Conservation (phyloP, 2,888 invertebrate genomes). For the Augochlorella aurata region DNA sequence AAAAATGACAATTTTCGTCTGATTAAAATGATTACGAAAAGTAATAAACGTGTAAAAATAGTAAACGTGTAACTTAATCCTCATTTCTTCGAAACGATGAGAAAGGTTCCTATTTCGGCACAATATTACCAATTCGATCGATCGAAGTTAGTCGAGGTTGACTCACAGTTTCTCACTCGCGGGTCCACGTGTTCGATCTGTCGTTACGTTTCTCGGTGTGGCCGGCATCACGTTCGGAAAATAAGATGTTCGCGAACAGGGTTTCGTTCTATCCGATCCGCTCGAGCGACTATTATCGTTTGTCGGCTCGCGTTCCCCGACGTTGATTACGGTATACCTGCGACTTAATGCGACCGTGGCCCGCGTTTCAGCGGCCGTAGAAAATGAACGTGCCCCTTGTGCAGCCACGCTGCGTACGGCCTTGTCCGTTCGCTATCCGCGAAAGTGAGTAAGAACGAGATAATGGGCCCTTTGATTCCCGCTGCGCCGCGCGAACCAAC, state of each 20-base stretch:
- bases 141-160: not conserved
- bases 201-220: slow-evolving; percentile 7
- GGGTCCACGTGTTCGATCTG: not conserved
- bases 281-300: slow-evolving; percentile 52
- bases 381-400: slow-evolving; percentile 26
- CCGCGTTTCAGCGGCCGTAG: slow-evolving; percentile 43
- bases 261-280: slow-evolving; percentile 46
- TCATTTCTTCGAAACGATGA: no score
- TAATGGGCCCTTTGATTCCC: slow-evolving; percentile 27
- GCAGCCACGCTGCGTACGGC: slow-evolving; percentile 21
- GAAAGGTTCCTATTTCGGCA: no score
- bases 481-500: not conserved
- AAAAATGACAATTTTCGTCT: no score
- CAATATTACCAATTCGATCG: not conserved
- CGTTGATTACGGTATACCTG: slow-evolving; percentile 48
- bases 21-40: no score
- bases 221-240: slow-evolving; percentile 37
- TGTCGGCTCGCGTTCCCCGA: slow-evolving; percentile 46
- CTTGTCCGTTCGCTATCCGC: slow-evolving; percentile 2
- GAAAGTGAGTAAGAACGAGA: slow-evolving; percentile 24
- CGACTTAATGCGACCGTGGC: slow-evolving; percentile 46
- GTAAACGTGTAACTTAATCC: no score
- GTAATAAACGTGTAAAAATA: no score
- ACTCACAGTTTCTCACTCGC: not conserved
- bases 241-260: slow-evolving; percentile 45